phyloP scores from a whole-genome alignment of 2,888 invertebrate species.

The Digitonthophagus gazella region DNA sequence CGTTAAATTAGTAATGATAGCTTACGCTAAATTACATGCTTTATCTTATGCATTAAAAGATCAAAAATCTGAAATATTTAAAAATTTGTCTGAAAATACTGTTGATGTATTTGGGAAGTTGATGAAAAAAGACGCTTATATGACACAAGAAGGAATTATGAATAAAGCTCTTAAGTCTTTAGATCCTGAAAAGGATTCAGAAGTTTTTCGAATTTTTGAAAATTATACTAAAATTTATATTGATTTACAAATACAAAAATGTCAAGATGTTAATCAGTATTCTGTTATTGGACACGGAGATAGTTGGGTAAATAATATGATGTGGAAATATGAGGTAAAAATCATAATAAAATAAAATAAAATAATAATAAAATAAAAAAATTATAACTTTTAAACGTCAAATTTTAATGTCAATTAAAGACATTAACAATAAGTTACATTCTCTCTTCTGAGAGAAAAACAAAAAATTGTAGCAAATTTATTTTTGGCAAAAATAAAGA shows the following conservation, averaged over 20 bases:
- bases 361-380: too few relatives aligned
- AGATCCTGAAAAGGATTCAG: slow-evolving; percentile 17
- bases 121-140: background rate
- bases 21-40: slow-evolving; percentile 39
- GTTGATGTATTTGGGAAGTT: slow-evolving; percentile 20
- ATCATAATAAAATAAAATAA: background rate
- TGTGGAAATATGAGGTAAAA: slow-evolving; percentile 37
- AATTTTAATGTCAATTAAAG: too few relatives aligned
- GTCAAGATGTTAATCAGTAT: slow-evolving; percentile 27
- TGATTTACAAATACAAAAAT: slow-evolving; percentile 8
- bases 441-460: too few relatives aligned
- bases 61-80: slow-evolving; percentile 33
- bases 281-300: slow-evolving; percentile 39
- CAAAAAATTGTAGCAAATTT: too few relatives aligned
- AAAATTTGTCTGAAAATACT: slow-evolving; percentile 27
- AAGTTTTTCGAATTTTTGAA: slow-evolving; percentile 21
- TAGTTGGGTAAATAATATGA: slow-evolving; percentile 38
- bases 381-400: too few relatives aligned
- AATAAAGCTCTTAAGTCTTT: background rate
- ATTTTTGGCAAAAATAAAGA: too few relatives aligned
- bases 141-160: background rate
- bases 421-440: too few relatives aligned
- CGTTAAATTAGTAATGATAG: slow-evolving; percentile 34
- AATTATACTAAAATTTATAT: slow-evolving; percentile 21
- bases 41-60: slow-evolving; percentile 38